A percentile compares a stretch with the other conserved stretches of the same genome.
These are phyloP conservation scores for Callocephalon fimbriatum DNA, from an alignment of 2,113 vertebrate genomes.

Conservation along the genomic window DNA sequence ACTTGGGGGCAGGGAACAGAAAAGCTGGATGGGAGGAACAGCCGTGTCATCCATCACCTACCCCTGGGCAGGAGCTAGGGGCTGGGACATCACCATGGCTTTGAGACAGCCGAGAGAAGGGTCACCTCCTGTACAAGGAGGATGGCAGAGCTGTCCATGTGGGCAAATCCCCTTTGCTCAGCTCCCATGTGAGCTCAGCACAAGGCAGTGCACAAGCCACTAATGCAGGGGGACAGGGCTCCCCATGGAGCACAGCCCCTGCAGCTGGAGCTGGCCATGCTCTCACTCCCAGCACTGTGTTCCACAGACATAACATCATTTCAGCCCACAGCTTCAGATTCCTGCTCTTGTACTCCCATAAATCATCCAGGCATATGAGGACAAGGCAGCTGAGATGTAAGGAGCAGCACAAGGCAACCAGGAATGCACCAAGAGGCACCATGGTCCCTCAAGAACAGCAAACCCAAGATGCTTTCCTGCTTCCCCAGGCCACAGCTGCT, in stretches of 20 bases:
- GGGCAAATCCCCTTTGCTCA: neutral
- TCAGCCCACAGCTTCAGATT: conserved; percentile 15
- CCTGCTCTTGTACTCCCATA: neutral
- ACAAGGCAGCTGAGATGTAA: neutral
- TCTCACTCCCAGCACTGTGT: neutral
- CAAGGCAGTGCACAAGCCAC: accelerated
- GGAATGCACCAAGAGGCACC: neutral
- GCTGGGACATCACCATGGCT: neutral
- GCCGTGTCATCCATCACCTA: accelerated
- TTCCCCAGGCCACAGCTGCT: neutral
- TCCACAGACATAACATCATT: conserved; percentile 61
- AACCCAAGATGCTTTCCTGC: neutral
- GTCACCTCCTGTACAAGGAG: neutral
- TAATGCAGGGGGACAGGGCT: accelerated
- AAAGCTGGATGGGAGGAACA: neutral
- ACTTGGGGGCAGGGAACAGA: conserved; percentile 57
- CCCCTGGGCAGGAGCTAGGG: neutral
- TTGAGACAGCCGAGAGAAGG: neutral
- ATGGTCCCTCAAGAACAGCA: neutral
- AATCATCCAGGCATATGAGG: neutral
- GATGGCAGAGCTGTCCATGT: neutral
- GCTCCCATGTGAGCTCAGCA: neutral
- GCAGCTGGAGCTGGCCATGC: conserved; percentile 55
- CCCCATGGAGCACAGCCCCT: neutral
- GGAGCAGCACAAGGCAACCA: neutral